These are phyloP conservation scores for Apis mellifera DNA, from an alignment of 1,140 invertebrate species.

Conservation along the genomic window Amel_HAv3.1 CM009939.2:10400001-10400500, in stretches of 20 bases:
- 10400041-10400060: neutral
- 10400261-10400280: too few relatives aligned
- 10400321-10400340: neutral
- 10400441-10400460: too few relatives aligned
- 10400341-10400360: too few relatives aligned
- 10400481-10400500: too few relatives aligned
- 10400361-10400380: too few relatives aligned
- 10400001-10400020: neutral
- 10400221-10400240: neutral
- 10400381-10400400: too few relatives aligned
- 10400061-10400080: neutral
- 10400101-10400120: neutral
- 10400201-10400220: neutral
- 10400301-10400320: conserved; percentile 34
- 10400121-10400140: neutral
- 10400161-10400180: neutral
- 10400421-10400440: too few relatives aligned
- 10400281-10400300: neutral
- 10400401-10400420: too few relatives aligned
- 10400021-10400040: conserved; percentile 18
- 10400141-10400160: neutral
- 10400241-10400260: too few relatives aligned
- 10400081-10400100: too few relatives aligned
- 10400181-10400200: neutral
- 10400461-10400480: too few relatives aligned